These are phyloP conservation scores for Dryomyza anilis DNA, from an alignment of 2,888 invertebrate genomes.

Conservation along the genomic window DNA sequence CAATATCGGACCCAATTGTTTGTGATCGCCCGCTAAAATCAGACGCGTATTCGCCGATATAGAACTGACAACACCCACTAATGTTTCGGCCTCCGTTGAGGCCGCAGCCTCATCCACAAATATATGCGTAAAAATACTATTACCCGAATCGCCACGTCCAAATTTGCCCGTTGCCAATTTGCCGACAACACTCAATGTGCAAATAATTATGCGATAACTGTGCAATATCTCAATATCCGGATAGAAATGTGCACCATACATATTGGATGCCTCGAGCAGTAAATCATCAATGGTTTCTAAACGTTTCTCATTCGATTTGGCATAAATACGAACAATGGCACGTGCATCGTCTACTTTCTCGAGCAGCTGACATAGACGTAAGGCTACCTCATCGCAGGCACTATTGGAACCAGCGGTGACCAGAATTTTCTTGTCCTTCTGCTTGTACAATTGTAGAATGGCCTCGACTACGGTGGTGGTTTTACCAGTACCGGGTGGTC, in stretches of 20 bases:
- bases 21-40: conserved; percentile 70
- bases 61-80: conserved; percentile 61
- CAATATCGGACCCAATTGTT: conserved; percentile 73
- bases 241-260: conserved; percentile 55
- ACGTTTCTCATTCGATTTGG: conserved; percentile 57
- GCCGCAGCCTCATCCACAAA: conserved; percentile 82
- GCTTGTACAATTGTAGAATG: conserved; percentile 66
- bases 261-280: conserved; percentile 60
- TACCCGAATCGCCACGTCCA: conserved; percentile 34
- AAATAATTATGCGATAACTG: conserved; percentile 67
- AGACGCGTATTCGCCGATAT: background rate
- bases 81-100: conserved; percentile 71
- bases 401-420: conserved; percentile 74
- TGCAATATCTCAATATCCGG: conserved; percentile 63
- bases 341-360: conserved; percentile 34
- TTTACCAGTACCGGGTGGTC: conserved; percentile 86
- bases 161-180: conserved; percentile 61
- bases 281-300: conserved; percentile 54
- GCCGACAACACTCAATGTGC: conserved; percentile 68
- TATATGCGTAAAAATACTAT: conserved; percentile 66
- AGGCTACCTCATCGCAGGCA: conserved; percentile 72
- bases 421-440: conserved; percentile 63
- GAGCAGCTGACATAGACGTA: conserved; percentile 57
- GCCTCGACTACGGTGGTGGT: conserved; percentile 75
- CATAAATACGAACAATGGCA: conserved; percentile 61